phyloP scores from a whole-genome alignment of 1,140 invertebrate genomes.

The Ceratina calcarata region DNA sequence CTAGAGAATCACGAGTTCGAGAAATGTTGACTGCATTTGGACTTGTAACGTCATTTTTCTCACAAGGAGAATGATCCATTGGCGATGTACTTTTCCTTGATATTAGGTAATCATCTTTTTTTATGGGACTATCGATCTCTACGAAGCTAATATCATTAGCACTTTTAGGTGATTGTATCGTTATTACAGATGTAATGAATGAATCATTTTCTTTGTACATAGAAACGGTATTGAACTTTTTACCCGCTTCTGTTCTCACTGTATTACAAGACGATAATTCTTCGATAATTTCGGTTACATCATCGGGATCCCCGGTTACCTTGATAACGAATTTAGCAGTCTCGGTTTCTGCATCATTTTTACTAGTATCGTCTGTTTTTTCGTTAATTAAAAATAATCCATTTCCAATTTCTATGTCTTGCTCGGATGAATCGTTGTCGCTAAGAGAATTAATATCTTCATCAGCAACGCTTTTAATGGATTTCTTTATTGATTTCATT shows the following conservation, averaged over 20 bases:
- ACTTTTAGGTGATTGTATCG: conserved; percentile 25
- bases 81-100: neutral
- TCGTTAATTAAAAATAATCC: conserved; percentile 11
- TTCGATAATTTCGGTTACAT: conserved; percentile 71
- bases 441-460: conserved; percentile 26
- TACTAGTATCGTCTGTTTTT: neutral
- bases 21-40: neutral
- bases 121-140: conserved; percentile 24
- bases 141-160: conserved; percentile 4
- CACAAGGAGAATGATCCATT: neutral
- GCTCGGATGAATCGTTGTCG: conserved; percentile 46
- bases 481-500: conserved; percentile 57
- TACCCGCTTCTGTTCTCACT: conserved; percentile 22
- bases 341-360: conserved; percentile 8
- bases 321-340: conserved; percentile 66
- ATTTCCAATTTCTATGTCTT: conserved; percentile 20
- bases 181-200: conserved; percentile 66
- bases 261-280: conserved; percentile 59
- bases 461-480: conserved; percentile 43
- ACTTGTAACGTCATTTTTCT: neutral
- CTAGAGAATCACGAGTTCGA: conserved; percentile 30
- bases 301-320: conserved; percentile 69
- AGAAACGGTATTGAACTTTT: conserved; percentile 18
- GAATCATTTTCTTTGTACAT: conserved; percentile 20
- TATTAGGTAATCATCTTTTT: conserved; percentile 29